These are phyloP conservation scores for Nemoura dubitans DNA, from an alignment of 2,888 invertebrate species.

Conservation along the genomic window DNA sequence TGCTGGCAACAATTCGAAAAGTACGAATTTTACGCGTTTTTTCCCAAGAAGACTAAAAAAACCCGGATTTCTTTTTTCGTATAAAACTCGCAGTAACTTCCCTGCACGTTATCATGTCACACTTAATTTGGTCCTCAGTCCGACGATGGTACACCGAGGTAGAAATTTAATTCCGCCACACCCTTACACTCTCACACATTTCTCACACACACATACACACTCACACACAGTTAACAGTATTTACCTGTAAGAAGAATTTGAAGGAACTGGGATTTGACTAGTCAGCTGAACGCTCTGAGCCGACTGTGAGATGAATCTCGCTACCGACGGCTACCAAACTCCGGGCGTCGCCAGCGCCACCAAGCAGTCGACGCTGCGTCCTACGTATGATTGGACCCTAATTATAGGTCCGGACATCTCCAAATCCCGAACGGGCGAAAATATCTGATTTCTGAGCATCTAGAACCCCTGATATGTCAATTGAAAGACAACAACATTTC, in stretches of 20 bases:
- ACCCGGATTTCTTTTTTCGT: no score
- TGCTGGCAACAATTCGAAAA: no score
- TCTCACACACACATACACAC: no score
- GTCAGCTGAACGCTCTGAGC: slow-evolving; percentile 65
- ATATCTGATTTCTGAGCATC: slow-evolving; percentile 28
- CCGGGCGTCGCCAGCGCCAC: background rate
- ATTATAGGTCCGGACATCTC: slow-evolving; percentile 27
- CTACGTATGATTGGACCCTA: background rate
- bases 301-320: slow-evolving; percentile 65
- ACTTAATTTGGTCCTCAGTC: no score
- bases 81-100: no score
- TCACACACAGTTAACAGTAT: background rate
- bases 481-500: background rate
- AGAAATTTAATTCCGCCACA: no score
- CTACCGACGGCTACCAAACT: slow-evolving; percentile 20
- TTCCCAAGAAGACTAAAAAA: no score
- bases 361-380: background rate
- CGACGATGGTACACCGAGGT: no score
- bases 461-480: slow-evolving; percentile 5
- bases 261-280: slow-evolving; percentile 60
- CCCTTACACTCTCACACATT: background rate
- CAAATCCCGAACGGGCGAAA: slow-evolving; percentile 27
- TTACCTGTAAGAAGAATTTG: slow-evolving; percentile 50
- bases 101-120: no score
- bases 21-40: no score